Conservation (phyloP, 2,797 vertebrate species). For the Antrozous pallidus region DNA sequence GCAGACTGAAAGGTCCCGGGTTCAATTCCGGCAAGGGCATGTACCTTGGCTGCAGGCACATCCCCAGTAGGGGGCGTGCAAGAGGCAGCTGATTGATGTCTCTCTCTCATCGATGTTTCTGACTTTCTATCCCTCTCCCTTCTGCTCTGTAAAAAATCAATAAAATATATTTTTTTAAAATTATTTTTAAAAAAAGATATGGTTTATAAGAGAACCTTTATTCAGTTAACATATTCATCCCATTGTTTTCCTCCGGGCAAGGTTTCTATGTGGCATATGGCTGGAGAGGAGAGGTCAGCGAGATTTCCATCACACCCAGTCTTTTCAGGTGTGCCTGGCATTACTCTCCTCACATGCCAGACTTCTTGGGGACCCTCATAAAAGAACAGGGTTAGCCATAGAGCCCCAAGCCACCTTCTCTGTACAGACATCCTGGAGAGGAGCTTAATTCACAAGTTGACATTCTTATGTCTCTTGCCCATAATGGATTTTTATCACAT, state of each 20-base stretch:
- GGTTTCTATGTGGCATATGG: neutral
- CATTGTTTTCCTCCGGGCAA: neutral
- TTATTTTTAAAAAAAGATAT: no score
- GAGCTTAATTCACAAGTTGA: neutral
- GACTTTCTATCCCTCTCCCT: no score
- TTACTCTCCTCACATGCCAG: neutral
- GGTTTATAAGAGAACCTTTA: conserved; percentile 55
- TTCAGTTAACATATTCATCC: conserved; percentile 53
- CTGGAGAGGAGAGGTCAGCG: neutral
- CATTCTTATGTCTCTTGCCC: neutral
- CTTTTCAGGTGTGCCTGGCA: neutral
- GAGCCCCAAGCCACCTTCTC: neutral
- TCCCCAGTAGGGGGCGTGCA: no score
- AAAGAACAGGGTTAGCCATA: neutral
- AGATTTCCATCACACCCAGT: neutral
- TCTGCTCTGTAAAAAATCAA: no score
- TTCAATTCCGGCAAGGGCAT: no score
- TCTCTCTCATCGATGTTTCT: no score
- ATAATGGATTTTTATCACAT: conserved; percentile 51
- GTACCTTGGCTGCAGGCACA: no score
- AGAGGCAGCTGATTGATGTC: no score
- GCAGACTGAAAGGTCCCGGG: no score
- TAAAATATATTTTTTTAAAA: no score
- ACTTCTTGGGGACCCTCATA: neutral
- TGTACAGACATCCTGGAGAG: neutral